Base-by-base conservation (phyloP, 1,140 invertebrate species). In the Neodiprion virginianus region DNA sequence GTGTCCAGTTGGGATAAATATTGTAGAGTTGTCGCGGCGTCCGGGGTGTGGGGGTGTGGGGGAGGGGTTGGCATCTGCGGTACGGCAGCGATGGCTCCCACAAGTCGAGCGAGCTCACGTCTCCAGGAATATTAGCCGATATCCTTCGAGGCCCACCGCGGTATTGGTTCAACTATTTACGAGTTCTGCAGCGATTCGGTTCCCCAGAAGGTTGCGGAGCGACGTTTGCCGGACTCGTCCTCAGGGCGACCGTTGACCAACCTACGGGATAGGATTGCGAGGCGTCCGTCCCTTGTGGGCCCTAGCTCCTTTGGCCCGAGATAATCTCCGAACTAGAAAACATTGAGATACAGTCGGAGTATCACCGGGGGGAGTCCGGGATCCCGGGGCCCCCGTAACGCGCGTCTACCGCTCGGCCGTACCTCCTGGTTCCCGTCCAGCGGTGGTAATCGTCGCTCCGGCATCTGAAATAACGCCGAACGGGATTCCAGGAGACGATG, bases 1-100 rank as follows among this genome's bases (percentile, higher is more conserved):
- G 83, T 84, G 84, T 84, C 86, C 86, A 85, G 81, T 83, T 83
- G 85, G 86, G 84, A 88, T 88, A 86, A 87, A 88, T 88, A 88
- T 86, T 85, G 84, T 82, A 86, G 79, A 82, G 81, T 81, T 77
- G 81, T 80, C 79, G 78, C 21, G 8, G 28, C 28, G 28, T 40
- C 61, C 61, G 61, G 12, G 61, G 12, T n/a, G 1, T 69, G 66
- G 73, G 74, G 75, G 47, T 11, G 68, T 74, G 61, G 72, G 28
- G 61, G 71, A 68, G 67, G 65, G 72, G 9, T 17, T 14, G 48
- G 50, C 8, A 80, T 72, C 78, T 69, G 74, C 69, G 40, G 17
- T 48, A 23, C 67, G 67, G 71, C 48, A 69, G 50, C 67, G 49
- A 53, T 48, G 50, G 67, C 23, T 72, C 49, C 17, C 12, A 47